Evolutionary conservation across 2,888 invertebrate species (phyloP).

Genomic region (Eilema caniola): DNA sequence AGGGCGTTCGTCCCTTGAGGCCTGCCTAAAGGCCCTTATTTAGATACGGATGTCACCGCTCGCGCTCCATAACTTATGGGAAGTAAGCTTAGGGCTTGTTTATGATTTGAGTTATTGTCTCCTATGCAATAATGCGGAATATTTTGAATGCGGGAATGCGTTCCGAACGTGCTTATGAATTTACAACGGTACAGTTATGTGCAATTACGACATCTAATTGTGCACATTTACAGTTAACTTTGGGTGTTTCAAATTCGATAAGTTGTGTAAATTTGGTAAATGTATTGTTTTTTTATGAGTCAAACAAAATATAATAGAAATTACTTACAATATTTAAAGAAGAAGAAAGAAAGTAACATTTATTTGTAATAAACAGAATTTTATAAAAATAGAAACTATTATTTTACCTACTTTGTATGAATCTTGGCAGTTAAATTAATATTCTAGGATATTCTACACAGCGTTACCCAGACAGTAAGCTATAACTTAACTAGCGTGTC

Average conservation of each 20-base stretch:
- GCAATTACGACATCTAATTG: background rate
- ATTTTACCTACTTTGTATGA: background rate
- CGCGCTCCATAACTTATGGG: slow-evolving; percentile 76
- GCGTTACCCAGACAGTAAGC: too few species aligned
- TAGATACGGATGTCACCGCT: slow-evolving; percentile 72
- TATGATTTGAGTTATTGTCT: slow-evolving; percentile 69
- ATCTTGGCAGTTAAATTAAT: background rate
- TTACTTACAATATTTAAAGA: too few species aligned
- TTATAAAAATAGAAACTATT: too few species aligned
- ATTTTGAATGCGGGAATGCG: slow-evolving; percentile 28
- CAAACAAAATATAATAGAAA: too few species aligned
- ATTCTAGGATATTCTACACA: background rate
- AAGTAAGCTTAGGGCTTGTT: slow-evolving; percentile 68
- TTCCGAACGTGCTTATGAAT: slow-evolving; percentile 26
- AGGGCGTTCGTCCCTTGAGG: slow-evolving; percentile 50
- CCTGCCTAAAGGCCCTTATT: slow-evolving; percentile 69
- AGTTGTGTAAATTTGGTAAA: background rate
- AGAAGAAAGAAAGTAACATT: too few species aligned
- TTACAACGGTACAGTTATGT: slow-evolving; percentile 5
- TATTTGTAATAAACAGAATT: too few species aligned
- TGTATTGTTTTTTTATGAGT: background rate
- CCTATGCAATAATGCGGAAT: slow-evolving; percentile 44
- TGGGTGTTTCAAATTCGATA: background rate
- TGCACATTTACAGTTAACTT: background rate
- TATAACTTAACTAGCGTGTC: too few species aligned